Percentiles rank a stretch among this genome's conserved stretches.
These are phyloP conservation scores for Apteryx mantelli DNA, from an alignment of 2,113 vertebrate species.

Conservation along the genomic window DNA sequence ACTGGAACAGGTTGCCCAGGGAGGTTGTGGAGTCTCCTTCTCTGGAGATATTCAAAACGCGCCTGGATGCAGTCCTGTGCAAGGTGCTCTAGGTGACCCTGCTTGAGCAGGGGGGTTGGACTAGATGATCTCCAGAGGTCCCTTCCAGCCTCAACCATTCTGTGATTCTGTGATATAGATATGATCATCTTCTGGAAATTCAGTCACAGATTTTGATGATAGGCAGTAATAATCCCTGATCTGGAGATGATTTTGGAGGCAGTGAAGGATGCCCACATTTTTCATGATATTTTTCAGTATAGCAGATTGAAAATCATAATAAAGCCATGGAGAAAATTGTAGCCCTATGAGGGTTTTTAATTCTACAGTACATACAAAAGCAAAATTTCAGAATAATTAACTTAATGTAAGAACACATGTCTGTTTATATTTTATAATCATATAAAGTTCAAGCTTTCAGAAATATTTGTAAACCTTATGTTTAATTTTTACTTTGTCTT, in stretches of 20 bases:
- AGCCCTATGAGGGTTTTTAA: background rate
- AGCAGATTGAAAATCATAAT: background rate
- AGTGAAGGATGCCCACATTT: background rate
- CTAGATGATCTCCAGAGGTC: no score
- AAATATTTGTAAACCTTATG: background rate
- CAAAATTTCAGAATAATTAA: background rate
- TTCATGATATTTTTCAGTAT: fast-evolving
- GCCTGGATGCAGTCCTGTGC: no score
- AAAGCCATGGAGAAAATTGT: background rate
- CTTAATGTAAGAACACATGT: background rate
- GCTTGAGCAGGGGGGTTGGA: no score
- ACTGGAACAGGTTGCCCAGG: no score
- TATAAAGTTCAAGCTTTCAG: background rate
- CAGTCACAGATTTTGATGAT: background rate
- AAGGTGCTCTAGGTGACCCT: no score
- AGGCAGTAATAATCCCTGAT: background rate
- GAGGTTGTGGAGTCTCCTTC: no score
- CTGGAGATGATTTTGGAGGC: background rate
- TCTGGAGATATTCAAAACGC: no score
- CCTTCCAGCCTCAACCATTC: no score
- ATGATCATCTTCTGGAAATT: background rate
- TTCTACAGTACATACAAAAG: background rate
- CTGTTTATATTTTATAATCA: background rate
- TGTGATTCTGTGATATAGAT: background rate
- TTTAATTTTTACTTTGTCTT: background rate